Evolutionary conservation across 2,113 vertebrate species (phyloP), one percentile per base, ranked within the genome.

Genomic region (Trichomycterus rosablanca): DNA sequence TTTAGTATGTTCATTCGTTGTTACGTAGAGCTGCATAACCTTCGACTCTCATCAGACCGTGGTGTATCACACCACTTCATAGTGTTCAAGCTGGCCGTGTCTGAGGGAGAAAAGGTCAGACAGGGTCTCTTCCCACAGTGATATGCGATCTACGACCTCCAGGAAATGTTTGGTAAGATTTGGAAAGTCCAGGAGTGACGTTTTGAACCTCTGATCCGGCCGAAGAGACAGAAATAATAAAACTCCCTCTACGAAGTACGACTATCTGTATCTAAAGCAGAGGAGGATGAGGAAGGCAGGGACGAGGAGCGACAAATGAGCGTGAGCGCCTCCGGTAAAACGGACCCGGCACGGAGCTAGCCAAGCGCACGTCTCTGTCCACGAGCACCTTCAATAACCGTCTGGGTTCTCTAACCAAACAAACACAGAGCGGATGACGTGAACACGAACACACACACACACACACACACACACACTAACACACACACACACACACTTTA

Each of bases 231-330:
- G 18, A 15, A 40, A 55, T 37, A 7, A 26, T 10, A 4, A 1
- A 9, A 6, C n/a, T n/a, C 16, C 14, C 26, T 23, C n/a, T 43
- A n/a, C 14, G 26, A 19, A 24, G 26, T 23, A 8, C 1, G 26
- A 26, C 20, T 49, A 37, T 10, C 19, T 49, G 5, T 11, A 26
- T 50, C 30, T 18, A 49, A 61, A 15, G 32, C 46, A 26, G 59
- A 61, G 34, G 45, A 61, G 30, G 62, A 55, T 48, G 62, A 64
- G 50, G 42, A 23, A 55, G 30, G 20, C 26, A 54, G 28, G 39
- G 54, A 43, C 37, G 35, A 42, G 53, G 26, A 16, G 54, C 15
- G 16, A 19, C 15, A 58, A 15, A 58, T 43, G 54, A 57, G 39
- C 14, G 19, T 57, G 54, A 1, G 19, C 23, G 18, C 15, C 14